Evolutionary conservation across 2,888 invertebrate species (phyloP).

Genomic region (Scaptomyza parva): DNA sequence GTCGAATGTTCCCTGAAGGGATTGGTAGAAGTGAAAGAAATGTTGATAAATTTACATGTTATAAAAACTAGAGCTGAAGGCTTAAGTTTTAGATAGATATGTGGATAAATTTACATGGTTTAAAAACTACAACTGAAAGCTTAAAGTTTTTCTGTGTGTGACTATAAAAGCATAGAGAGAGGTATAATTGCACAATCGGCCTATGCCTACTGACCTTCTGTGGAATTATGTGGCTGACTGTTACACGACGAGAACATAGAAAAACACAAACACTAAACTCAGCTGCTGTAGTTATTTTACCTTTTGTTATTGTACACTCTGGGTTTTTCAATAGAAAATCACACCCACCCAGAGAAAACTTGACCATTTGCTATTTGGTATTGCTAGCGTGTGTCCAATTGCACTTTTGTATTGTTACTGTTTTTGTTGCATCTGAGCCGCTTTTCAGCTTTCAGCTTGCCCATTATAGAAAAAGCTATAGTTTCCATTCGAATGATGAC

Average conservation of each 20-base stretch:
- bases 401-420: constrained; percentile 49
- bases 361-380: constrained; percentile 23
- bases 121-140: background rate
- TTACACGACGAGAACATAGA: constrained; percentile 12
- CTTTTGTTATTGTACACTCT: constrained; percentile 24
- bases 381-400: constrained; percentile 45
- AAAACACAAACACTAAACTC: constrained; percentile 35
- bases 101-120: background rate
- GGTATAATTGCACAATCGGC: constrained; percentile 54
- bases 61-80: background rate
- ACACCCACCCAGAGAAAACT: constrained; percentile 16
- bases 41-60: background rate
- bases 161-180: constrained; percentile 5
- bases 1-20: constrained; percentile 5
- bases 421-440: constrained; percentile 30
- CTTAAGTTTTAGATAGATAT: constrained; percentile 31
- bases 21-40: constrained; percentile 35
- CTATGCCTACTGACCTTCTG: constrained; percentile 36
- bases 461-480: constrained; percentile 31
- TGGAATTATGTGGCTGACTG: constrained; percentile 15
- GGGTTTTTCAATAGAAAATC: background rate
- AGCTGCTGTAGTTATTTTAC: constrained; percentile 18
- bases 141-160: background rate
- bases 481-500: constrained; percentile 26
- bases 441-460: constrained; percentile 15